Percentiles rank a stretch among this genome's conserved stretches.
Evolutionary conservation across 2,797 vertebrate genomes (phyloP).

Genomic region (Eurystomus glaucurus): DNA sequence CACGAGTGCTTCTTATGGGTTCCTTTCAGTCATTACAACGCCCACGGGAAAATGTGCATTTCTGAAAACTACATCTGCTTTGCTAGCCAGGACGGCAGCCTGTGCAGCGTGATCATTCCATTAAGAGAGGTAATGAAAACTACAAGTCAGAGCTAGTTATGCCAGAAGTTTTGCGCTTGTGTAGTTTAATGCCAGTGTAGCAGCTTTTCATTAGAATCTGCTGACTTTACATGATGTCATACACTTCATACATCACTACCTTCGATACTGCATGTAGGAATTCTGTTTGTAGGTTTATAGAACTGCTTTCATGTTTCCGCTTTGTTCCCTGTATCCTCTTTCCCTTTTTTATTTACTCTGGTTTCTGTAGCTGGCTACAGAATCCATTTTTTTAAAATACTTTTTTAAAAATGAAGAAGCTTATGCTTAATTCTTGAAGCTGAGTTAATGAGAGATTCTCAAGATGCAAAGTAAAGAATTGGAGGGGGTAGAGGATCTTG

Average conservation of each 20-base stretch:
- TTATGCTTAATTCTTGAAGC: not conserved
- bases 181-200: not conserved
- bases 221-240: not conserved
- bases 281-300: not conserved
- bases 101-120: slow-evolving; percentile 93
- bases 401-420: not conserved
- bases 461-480: not conserved
- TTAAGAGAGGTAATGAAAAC: slow-evolving; percentile 90
- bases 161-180: not conserved
- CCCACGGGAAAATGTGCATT: slow-evolving; percentile 94
- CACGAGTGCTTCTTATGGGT: slow-evolving; percentile 96
- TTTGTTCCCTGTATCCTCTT: not conserved
- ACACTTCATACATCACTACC: not conserved
- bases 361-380: not conserved
- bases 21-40: slow-evolving; percentile 92
- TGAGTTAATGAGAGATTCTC: not conserved
- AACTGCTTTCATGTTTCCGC: not conserved
- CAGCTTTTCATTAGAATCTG: not conserved
- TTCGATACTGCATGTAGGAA: not conserved
- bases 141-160: not conserved
- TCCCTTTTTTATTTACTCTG: not conserved
- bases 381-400: not conserved
- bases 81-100: slow-evolving; percentile 94
- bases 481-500: not conserved
- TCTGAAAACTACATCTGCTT: slow-evolving; percentile 97